Evolutionary conservation across 30 jellyfish, hydroid and myxozoan species (phyloP).

Genomic region (Hydra vulgaris): DNA sequence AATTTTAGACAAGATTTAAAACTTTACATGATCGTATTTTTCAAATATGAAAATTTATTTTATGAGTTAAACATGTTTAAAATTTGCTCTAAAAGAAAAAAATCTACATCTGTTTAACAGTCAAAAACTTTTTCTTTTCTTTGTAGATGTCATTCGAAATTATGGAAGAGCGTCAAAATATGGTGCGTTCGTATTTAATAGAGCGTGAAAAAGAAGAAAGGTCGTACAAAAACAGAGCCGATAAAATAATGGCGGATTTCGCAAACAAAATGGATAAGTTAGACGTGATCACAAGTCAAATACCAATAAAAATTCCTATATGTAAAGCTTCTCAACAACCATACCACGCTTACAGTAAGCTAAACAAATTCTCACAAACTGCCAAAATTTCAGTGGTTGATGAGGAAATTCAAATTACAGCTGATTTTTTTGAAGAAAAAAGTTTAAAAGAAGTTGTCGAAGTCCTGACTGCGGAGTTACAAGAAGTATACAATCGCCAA

Average conservation of each 20-base stretch:
- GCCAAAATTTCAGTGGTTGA: not conserved
- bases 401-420: constrained; percentile 11
- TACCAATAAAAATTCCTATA: not conserved
- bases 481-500: not conserved
- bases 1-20: too few relatives aligned
- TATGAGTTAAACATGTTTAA: too few relatives aligned
- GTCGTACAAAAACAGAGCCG: constrained; percentile 11
- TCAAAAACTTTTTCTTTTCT: not conserved
- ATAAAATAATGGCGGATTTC: constrained; percentile 21
- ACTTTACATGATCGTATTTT: too few relatives aligned
- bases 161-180: constrained; percentile 36
- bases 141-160: constrained; percentile 27
- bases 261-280: constrained; percentile 14
- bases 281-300: constrained; percentile 3
- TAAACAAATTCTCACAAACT: constrained; percentile 7
- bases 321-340: not conserved
- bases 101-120: too few relatives aligned
- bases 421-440: not conserved
- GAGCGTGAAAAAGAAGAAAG: constrained; percentile 28
- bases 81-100: too few relatives aligned
- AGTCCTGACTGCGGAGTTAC: not conserved
- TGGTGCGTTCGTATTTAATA: constrained; percentile 27
- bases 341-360: not conserved
- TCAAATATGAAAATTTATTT: too few relatives aligned
- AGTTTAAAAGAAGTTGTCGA: constrained; percentile 10